Evolutionary conservation across 2,888 invertebrate genomes (phyloP), one percentile per base, ranked within the genome.

Genomic region (Dasysyrphus tricinctus): DNA sequence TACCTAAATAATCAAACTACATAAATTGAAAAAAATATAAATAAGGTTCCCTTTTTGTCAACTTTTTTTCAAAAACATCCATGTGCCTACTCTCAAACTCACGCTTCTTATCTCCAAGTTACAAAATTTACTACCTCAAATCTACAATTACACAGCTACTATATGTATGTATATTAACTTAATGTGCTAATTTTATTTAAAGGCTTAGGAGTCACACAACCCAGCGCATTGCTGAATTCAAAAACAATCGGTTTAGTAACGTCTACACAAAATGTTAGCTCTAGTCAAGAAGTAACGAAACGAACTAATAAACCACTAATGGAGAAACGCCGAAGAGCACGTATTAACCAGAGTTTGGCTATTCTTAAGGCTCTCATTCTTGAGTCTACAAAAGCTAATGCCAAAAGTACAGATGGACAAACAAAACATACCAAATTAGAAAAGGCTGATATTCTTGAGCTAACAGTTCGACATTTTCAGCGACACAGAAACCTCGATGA

Each of bases 381-480:
- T 87, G 95, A 96, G 92, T 95, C 95, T 80, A 95, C 95, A 54
- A 94, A 95, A 80, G 91, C 91, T 88, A 92, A 90, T 88, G 90
- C 92, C 74, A 93, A 93, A 88, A 90, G 90, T 12, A 88, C 89
- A 3, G 91, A 93, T 93, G 89, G 95, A 93, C 93, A 95, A 88
- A 91, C 95, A 69, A 95, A 95, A 90, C 96, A 97, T 91, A 96
- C 96, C 85, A 97, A 97, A 92, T 93, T 97, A 91, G 97, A 97
- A 92, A 97, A 97, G 91, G 92, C 92, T 16, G 97, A 97, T 92
- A 97, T 97, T 89, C 92, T 97, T 87, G 97, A 97, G 92, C 94
- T 97, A 91, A 96, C 97, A 2, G 97, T 97, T 67, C 94, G 96
- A 80, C 96, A 97, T 92, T 94, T 97, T 88, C 96, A 96, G 91